Percentiles rank a stretch among this genome's conserved stretches.
These are phyloP conservation scores for Cephalopholis sonnerati DNA, from an alignment of 2,113 vertebrate genomes.

Conservation along the genomic window DNA sequence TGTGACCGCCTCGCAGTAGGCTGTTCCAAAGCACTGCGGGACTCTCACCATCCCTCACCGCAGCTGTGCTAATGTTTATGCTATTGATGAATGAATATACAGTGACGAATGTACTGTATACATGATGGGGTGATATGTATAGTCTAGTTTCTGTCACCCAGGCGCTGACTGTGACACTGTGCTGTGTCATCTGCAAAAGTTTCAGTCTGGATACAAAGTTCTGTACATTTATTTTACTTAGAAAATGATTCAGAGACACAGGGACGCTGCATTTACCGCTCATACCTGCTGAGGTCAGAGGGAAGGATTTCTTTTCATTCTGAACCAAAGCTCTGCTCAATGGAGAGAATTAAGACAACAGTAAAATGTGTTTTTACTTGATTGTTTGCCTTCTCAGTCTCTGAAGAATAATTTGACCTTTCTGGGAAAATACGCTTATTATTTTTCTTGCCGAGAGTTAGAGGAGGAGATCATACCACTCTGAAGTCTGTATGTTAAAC, in stretches of 20 bases:
- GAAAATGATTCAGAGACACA: not conserved
- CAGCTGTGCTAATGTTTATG: conserved; percentile 49
- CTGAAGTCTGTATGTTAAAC: not conserved
- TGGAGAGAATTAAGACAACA: not conserved
- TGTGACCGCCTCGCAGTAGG: conserved; percentile 11
- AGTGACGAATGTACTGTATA: conserved; percentile 45
- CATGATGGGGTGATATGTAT: conserved; percentile 44
- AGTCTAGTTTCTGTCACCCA: conserved; percentile 49
- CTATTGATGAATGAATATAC: conserved; percentile 51
- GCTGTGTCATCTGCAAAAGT: not conserved
- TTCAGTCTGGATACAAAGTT: not conserved
- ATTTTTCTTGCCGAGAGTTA: not conserved
- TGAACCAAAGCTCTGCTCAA: not conserved
- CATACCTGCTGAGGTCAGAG: not conserved
- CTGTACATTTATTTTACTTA: conserved; percentile 40
- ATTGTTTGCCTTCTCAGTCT: not conserved
- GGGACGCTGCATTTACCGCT: not conserved
- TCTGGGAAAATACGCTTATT: not conserved
- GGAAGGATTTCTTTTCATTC: not conserved
- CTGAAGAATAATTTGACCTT: not conserved
- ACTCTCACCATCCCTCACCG: conserved; percentile 18
- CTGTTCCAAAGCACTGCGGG: conserved; percentile 12
- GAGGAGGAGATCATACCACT: not conserved
- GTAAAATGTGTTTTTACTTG: not conserved
- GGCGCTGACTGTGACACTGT: not conserved